phyloP scores from a whole-genome alignment of 2,797 vertebrate genomes.

The Rhynchotus rufescens region DNA sequence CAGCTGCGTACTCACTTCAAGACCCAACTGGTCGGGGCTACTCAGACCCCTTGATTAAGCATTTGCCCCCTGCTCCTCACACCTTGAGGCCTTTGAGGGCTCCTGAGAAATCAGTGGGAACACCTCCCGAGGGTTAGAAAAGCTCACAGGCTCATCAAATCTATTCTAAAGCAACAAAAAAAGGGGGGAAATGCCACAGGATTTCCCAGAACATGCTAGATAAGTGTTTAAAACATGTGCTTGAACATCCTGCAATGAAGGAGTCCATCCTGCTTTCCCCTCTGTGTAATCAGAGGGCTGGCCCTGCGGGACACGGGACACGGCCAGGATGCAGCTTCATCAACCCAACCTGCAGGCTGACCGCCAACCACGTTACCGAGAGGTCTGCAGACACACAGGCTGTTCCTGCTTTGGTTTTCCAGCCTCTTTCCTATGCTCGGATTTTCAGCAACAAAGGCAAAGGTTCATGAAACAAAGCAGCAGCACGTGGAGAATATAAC shows the following conservation, averaged over 20 bases:
- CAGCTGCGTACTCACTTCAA: not conserved
- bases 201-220: not conserved
- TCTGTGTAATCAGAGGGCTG: rapidly evolving
- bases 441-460: not conserved
- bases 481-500: not conserved
- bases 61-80: rapidly evolving
- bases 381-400: not conserved
- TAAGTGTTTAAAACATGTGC: not conserved
- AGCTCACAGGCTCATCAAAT: not conserved
- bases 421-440: too few species aligned
- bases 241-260: not conserved
- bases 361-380: not conserved
- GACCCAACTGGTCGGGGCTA: too few species aligned
- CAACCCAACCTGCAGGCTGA: too few species aligned
- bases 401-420: not conserved
- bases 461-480: not conserved
- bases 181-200: not conserved
- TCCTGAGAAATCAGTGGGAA: not conserved
- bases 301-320: not conserved
- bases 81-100: not conserved
- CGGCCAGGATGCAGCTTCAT: not conserved
- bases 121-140: rapidly evolving
- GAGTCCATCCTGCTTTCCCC: not conserved
- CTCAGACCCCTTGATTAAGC: too few species aligned
- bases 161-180: not conserved